Evolutionary conservation across 2,113 vertebrate genomes (phyloP), one percentile per base, ranked within the genome.

Genomic region (Oryzias melastigma): DNA sequence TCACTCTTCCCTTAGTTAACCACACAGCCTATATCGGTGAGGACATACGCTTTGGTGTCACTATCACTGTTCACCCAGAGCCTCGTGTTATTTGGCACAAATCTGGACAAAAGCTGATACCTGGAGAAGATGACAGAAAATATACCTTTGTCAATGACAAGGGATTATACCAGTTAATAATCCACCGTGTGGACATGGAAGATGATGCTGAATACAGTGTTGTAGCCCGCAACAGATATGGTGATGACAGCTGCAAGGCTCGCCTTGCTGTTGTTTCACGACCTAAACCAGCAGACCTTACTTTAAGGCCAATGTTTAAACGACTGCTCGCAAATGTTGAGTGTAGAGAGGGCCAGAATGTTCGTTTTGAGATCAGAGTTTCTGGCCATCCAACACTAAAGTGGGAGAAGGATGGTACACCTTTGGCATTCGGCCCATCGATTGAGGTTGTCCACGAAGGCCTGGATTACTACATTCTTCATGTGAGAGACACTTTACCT

Each of bases 301-400:
- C 95, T 0, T 75, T 99, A 67, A 94, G 97, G 78, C 97, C 97
- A 54, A 98, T 99, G 97, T 99, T 99, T 85, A 99, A 99, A 89
- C 94, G 97, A n/a, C 84, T 99, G 27, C 90, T 98, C 44, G 96
- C 97, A 77, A 99, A 99, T 24, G 87, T 94, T 15, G 97, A 98
- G 77, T 98, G 97, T 79, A 93, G 88, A 63, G 97, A 99, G 90
- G 95, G 97, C 62, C 96, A 98, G 62, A 94, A 89, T 14, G 82
- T 93, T 58, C 94, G 95, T 76, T 99, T 98, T 92, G 97, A 99
- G 85, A 96, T 98, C 48, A 92, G 97, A 74, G 95, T 98, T 17
- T 97, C 95, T 52, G 97, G 96, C 20, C 92, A 92, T 69, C 97
- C 97, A 48, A 82, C 82, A 0, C 45, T 98, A 61, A 95, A 93